phyloP scores from a whole-genome alignment of 2,113 vertebrate species.

The Microcebus murinus region DNA sequence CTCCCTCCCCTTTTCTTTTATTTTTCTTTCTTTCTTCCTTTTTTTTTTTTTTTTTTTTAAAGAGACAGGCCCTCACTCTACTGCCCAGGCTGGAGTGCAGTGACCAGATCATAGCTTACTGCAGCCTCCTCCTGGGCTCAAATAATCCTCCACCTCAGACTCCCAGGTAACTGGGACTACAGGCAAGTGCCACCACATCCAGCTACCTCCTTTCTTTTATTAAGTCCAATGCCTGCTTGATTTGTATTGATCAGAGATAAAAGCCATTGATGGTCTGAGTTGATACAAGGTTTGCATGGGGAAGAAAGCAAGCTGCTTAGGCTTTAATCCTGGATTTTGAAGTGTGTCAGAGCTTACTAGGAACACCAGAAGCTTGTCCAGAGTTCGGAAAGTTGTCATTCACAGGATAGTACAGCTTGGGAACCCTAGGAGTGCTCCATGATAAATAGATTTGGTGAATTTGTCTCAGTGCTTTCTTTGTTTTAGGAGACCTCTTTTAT shows the following conservation, averaged over 20 bases:
- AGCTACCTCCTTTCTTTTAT: not conserved
- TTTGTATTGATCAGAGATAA: not conserved
- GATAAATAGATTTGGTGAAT: not conserved
- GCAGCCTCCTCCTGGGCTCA: too few relatives aligned
- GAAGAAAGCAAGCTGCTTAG: not conserved
- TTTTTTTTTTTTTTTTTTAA: too few relatives aligned
- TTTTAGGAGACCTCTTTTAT: not conserved
- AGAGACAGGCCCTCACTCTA: too few relatives aligned
- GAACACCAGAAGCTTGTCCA: not conserved
- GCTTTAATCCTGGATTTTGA: not conserved
- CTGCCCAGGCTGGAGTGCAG: too few relatives aligned
- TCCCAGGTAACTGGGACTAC: too few relatives aligned
- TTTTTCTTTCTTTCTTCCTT: not conserved
- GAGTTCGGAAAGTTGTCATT: not conserved
- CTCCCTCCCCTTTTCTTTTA: not conserved
- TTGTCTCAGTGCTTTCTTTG: not conserved
- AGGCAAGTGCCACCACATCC: too few relatives aligned
- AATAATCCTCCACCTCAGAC: too few relatives aligned
- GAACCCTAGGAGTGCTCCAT: too few relatives aligned
- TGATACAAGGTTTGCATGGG: not conserved
- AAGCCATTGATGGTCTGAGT: not conserved
- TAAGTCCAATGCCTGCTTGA: not conserved
- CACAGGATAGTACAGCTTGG: not conserved
- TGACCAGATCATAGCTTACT: too few relatives aligned
- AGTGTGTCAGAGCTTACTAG: not conserved